These are phyloP conservation scores for Gymnoscopelus microlampas DNA, from an alignment of 2,797 vertebrate genomes.

Conservation along the genomic window DNA sequence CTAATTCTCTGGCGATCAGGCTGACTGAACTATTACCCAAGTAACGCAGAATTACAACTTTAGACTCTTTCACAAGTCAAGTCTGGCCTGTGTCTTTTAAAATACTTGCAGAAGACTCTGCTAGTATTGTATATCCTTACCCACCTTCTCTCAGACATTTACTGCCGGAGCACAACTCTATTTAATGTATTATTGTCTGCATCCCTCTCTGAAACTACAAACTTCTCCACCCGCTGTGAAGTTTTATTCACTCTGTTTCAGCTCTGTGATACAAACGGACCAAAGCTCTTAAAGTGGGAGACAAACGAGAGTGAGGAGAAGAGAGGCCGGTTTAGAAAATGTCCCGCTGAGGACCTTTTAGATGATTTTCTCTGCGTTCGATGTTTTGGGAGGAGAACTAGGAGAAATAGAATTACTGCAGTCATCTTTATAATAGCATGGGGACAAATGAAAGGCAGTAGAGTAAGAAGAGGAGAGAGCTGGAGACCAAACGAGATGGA, in stretches of 20 bases:
- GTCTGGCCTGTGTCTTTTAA: background rate
- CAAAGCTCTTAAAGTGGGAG: background rate
- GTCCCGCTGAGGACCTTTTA: background rate
- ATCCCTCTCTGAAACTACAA: conserved; percentile 3
- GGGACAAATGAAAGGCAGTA: conserved; percentile 19
- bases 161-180: background rate
- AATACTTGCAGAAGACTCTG: background rate
- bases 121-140: background rate
- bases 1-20: too few species aligned
- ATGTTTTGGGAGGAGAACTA: conserved; percentile 4
- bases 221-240: background rate
- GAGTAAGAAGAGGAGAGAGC: conserved; percentile 13
- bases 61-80: too few species aligned
- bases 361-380: conserved; percentile 2
- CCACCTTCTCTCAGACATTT: conserved; percentile 3
- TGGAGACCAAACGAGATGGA: conserved; percentile 11
- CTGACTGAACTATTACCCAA: background rate
- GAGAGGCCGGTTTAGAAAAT: conserved; percentile 17
- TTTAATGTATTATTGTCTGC: background rate
- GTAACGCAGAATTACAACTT: background rate
- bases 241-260: background rate
- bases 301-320: background rate
- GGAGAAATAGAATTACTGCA: conserved; percentile 40
- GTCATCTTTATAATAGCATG: conserved; percentile 41
- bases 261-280: conserved; percentile 1